Percentiles rank a stretch among this genome's conserved stretches.
phyloP scores from a whole-genome alignment of 2,113 vertebrate species.

The Peromyscus leucopus region DNA sequence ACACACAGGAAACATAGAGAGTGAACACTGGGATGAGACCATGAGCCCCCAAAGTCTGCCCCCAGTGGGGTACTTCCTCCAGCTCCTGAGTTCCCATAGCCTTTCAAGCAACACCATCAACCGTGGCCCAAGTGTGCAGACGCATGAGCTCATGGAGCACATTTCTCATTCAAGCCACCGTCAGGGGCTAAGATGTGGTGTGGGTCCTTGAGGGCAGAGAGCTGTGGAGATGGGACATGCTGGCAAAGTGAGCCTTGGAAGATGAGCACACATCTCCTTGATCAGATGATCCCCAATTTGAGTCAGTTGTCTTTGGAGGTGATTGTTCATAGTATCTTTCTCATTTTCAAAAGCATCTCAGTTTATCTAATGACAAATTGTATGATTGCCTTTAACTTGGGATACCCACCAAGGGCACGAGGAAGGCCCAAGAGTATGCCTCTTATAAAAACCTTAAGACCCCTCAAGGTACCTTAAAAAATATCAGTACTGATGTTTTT shows the following conservation, averaged over 20 bases:
- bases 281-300: not conserved
- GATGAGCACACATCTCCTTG: not conserved
- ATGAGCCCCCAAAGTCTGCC: too few species aligned
- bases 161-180: too few species aligned
- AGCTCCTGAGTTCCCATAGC: not conserved
- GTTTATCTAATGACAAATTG: not conserved
- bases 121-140: not conserved
- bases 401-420: rapidly evolving
- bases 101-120: not conserved
- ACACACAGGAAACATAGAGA: not conserved
- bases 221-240: not conserved
- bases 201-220: not conserved
- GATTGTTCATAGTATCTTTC: not conserved
- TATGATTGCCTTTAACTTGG: not conserved
- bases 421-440: not conserved
- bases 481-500: not conserved
- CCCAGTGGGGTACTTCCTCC: too few species aligned
- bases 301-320: not conserved
- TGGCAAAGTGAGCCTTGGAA: not conserved
- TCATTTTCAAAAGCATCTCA: not conserved
- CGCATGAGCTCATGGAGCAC: not conserved
- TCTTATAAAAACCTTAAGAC: not conserved
- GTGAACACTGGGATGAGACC: not conserved
- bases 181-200: rapidly evolving
- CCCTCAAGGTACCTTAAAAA: not conserved